Base-by-base conservation (phyloP, 2,888 invertebrate genomes). In the Drosophila heteroneura region DNA sequence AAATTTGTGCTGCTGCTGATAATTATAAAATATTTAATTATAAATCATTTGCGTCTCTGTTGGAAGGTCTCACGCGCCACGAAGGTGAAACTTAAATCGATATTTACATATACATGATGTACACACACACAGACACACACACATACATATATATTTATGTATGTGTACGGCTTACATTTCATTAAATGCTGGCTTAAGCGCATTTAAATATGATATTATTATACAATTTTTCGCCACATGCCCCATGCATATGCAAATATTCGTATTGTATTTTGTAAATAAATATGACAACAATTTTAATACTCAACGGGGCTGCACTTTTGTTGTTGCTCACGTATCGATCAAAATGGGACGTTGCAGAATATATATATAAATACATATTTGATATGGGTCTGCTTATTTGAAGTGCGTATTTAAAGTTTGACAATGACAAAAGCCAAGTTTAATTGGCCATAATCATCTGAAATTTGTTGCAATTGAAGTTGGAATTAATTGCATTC, bases 11-110 rank as follows among this genome's bases (percentile, higher is more conserved):
- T 70, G 60, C 26, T 75, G 75, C 49, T 58, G 54, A 78, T 86
- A 89, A 86, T 84, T 89, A 81, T 86, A 80, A 89, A 89, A 83
- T 90, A 84, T 89, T 87, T 82, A 90, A 90, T 90, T 89, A 89
- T 90, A 77, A 89, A 89, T 84, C 85, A 90, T 82, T 85, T 83
- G 72, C 77, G 57, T 56, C 49, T 52, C 71, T 61, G 44, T 64
- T 51, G 74, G 84, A 87, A 90, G 86, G 86, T 77, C 90, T 86
- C 86, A 84, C 74, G 84, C 84, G 82, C 74, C 71, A 56, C 62
- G 89, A 90, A 87, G 90, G 86, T 87, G 89, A 87, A 87, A 51
- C 72, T 51, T 66, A 71, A 83, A 75, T 72, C 77, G 74, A 72
- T 79, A 67, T 67, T 63, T 65, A 60, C 63, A 44, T 41, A 57